Conservation (phyloP, 2,113 vertebrate species). For the Plecturocebus donacophilus region DNA sequence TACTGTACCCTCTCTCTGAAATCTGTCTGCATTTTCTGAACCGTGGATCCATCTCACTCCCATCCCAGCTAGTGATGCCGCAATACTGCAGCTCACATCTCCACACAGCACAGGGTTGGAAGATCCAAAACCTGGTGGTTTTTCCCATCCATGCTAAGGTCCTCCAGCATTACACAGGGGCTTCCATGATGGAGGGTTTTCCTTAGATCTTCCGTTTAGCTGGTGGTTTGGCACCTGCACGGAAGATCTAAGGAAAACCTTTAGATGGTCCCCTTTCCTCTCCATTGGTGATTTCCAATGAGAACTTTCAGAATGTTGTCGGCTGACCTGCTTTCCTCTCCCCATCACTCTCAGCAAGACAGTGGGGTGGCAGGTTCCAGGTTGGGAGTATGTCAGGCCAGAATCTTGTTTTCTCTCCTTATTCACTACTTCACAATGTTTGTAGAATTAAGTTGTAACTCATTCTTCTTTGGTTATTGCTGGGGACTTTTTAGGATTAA, state of each 20-base stretch:
- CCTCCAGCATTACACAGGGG: neutral
- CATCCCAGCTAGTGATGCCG: neutral
- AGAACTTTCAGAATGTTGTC: neutral
- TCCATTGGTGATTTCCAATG: neutral
- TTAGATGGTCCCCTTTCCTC: neutral
- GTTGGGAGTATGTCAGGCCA: neutral
- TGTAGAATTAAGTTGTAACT: neutral
- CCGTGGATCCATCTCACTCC: neutral
- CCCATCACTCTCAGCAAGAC: neutral
- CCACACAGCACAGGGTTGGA: neutral
- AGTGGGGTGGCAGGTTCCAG: neutral
- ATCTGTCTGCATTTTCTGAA: neutral
- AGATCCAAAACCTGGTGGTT: neutral
- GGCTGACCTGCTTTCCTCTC: neutral
- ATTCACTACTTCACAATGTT: neutral
- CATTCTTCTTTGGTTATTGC: neutral
- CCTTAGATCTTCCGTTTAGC: neutral
- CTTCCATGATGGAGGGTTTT: neutral
- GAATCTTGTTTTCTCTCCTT: neutral
- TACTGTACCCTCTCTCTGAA: neutral
- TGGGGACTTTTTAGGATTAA: conserved; percentile 18
- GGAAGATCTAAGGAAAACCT: too few relatives aligned
- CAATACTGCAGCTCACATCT: neutral
- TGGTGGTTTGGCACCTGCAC: neutral
- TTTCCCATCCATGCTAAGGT: neutral